Evolutionary conservation across 2,113 vertebrate genomes (phyloP).

Genomic region (Leiothrix lutea): DNA sequence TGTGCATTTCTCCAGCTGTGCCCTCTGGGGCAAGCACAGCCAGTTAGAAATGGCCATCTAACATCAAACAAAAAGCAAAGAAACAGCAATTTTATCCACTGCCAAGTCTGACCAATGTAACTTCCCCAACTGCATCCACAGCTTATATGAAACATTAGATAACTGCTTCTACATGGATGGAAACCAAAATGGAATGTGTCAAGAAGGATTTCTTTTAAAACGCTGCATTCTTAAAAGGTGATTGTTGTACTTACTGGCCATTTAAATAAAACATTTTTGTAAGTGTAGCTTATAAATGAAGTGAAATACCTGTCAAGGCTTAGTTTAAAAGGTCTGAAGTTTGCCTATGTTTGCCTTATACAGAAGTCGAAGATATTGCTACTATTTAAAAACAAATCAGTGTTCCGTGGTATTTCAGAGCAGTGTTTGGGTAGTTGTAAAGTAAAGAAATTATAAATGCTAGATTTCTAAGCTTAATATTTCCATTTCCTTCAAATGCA

Average conservation of each 20-base stretch:
- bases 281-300: neutral
- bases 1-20: neutral
- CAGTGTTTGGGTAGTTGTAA: neutral
- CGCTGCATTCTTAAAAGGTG: neutral
- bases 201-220: neutral
- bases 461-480: neutral
- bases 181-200: neutral
- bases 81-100: neutral
- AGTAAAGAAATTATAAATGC: neutral
- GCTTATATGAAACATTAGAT: neutral
- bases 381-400: neutral
- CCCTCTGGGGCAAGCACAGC: neutral
- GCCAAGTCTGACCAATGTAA: neutral
- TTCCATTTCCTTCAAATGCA: neutral
- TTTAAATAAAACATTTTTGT: neutral
- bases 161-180: neutral
- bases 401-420: neutral
- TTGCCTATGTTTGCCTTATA: neutral
- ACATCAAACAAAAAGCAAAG: neutral
- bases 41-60: neutral
- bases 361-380: neutral
- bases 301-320: neutral
- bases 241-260: neutral
- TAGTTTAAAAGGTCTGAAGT: neutral
- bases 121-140: neutral